These are phyloP conservation scores for Falco biarmicus DNA, from an alignment of 2,797 vertebrate species.

Conservation along the genomic window DNA sequence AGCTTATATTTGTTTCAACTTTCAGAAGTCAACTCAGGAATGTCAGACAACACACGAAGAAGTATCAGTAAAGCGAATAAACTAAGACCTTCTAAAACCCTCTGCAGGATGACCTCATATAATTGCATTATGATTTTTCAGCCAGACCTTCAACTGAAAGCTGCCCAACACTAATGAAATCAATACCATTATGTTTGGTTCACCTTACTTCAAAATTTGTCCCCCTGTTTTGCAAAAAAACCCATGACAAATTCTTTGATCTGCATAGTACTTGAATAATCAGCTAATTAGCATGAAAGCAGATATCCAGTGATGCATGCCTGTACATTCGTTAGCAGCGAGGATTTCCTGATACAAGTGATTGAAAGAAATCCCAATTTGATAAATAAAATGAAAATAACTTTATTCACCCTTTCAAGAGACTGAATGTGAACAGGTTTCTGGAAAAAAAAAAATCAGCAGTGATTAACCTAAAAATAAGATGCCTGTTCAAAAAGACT, in stretches of 20 bases:
- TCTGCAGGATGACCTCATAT: background rate
- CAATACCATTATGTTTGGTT: background rate
- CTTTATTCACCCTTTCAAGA: background rate
- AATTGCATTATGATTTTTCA: background rate
- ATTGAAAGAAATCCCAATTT: background rate
- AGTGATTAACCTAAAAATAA: constrained; percentile 46
- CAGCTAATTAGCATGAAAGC: background rate
- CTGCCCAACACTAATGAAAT: background rate
- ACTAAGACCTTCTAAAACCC: background rate
- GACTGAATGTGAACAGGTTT: background rate
- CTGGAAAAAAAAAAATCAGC: background rate
- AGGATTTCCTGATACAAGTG: background rate
- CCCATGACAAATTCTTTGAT: background rate
- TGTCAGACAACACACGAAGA: background rate
- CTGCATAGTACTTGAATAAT: background rate
- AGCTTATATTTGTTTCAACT: background rate
- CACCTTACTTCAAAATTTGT: background rate
- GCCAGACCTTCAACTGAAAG: background rate
- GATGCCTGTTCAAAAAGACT: background rate
- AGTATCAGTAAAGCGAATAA: background rate
- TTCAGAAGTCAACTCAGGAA: background rate
- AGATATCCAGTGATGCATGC: background rate
- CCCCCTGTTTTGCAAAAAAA: background rate
- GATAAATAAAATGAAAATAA: background rate
- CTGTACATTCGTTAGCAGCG: fast-evolving